Conservation (phyloP, 2,113 vertebrate genomes). For the Muntiacus muntjak region DNA sequence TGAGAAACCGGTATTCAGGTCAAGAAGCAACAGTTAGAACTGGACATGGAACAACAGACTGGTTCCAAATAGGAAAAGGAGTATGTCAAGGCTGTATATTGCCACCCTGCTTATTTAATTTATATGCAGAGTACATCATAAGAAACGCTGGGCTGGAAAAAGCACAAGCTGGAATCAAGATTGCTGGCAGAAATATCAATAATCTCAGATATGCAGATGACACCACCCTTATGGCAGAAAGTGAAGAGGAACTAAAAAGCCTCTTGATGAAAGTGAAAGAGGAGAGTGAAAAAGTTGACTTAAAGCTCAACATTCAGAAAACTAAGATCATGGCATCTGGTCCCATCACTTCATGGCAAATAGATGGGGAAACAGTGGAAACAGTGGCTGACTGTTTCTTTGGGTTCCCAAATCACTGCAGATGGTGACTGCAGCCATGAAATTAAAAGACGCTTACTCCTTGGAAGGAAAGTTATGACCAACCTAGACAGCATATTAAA, state of each 20-base stretch:
- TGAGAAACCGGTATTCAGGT: background rate
- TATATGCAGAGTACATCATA: background rate
- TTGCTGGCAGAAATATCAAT: background rate
- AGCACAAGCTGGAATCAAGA: background rate
- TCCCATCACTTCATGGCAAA: background rate
- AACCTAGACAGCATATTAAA: background rate
- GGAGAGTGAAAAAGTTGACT: background rate
- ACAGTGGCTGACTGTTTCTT: background rate
- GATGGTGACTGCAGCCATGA: background rate
- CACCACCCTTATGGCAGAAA: background rate
- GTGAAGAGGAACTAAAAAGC: background rate
- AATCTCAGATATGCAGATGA: background rate
- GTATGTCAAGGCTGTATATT: fast-evolving
- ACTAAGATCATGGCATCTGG: background rate
- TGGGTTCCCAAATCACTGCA: background rate
- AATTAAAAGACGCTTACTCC: background rate
- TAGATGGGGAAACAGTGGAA: background rate
- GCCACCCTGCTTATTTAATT: background rate
- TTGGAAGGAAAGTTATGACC: background rate
- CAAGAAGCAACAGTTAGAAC: background rate
- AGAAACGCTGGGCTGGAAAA: background rate
- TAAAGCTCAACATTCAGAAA: background rate
- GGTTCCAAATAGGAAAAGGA: background rate
- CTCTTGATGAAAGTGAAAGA: background rate
- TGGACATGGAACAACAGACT: background rate